A percentile compares a stretch with the other conserved stretches of the same genome.
Conservation (phyloP, 2,888 invertebrate genomes). For the Ametastegia equiseti region DNA sequence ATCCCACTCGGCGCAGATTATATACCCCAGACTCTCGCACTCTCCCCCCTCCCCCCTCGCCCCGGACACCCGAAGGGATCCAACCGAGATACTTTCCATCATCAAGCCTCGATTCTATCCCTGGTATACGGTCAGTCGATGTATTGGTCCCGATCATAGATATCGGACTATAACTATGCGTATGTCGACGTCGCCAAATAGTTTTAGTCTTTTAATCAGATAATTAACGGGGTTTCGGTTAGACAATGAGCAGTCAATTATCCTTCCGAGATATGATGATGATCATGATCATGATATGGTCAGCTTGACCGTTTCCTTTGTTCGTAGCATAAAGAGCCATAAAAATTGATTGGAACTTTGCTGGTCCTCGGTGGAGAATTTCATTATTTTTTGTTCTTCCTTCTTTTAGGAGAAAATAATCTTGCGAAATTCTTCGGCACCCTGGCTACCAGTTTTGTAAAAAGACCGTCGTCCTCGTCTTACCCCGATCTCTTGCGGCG, state of each 20-base stretch:
- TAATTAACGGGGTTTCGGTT: background rate
- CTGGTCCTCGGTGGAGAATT: background rate
- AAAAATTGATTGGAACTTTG: constrained; percentile 10
- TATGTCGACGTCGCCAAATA: background rate
- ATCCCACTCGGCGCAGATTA: constrained; percentile 36
- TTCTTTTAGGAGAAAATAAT: background rate
- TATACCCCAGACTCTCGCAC: constrained; percentile 5
- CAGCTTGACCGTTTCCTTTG: background rate
- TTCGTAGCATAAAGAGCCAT: background rate
- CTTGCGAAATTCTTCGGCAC: background rate
- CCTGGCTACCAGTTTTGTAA: constrained; percentile 1
- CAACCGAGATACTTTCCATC: constrained; percentile 8
- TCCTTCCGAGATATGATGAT: background rate
- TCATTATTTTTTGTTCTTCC: background rate
- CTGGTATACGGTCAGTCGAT: background rate
- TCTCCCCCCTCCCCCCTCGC: background rate
- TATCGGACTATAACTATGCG: background rate
- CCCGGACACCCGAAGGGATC: constrained; percentile 3
- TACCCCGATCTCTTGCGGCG: background rate
- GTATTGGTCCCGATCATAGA: background rate
- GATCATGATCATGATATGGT: background rate
- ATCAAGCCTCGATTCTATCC: background rate
- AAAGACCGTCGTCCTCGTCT: background rate
- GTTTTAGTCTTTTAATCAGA: background rate
- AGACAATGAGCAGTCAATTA: background rate